phyloP scores from a whole-genome alignment of 2,888 invertebrate genomes.

The Trisateles emortualis region DNA sequence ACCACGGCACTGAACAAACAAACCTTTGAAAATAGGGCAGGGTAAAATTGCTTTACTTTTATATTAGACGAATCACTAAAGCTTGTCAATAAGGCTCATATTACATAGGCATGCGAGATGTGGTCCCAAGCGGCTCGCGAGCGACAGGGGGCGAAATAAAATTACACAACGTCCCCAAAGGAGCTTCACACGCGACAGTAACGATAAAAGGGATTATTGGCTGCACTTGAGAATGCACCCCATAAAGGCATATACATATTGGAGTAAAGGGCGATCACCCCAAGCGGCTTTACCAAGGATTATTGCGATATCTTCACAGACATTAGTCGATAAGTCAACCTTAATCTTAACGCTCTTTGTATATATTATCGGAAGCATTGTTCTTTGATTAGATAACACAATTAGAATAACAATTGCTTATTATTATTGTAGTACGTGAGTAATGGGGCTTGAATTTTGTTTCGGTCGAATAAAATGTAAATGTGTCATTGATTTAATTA shows the following conservation, averaged over 20 bases:
- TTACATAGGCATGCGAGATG: conserved; percentile 58
- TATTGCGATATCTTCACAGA: conserved; percentile 79
- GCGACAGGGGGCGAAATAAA: conserved; percentile 64
- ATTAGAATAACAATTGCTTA: conserved; percentile 17
- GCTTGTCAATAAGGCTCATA: conserved; percentile 54
- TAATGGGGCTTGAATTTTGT: too few species aligned
- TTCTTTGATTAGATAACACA: conserved; percentile 37
- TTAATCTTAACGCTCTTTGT: conserved; percentile 73
- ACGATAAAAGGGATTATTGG: conserved; percentile 79
- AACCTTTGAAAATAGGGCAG: conserved; percentile 18
- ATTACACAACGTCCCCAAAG: conserved; percentile 71
- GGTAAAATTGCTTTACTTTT: conserved; percentile 42
- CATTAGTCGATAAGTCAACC: conserved; percentile 75
- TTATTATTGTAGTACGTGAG: background rate
- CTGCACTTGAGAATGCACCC: conserved; percentile 81
- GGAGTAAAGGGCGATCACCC: conserved; percentile 72
- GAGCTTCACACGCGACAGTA: conserved; percentile 69
- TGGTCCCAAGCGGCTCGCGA: conserved; percentile 57
- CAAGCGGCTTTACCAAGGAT: conserved; percentile 73
- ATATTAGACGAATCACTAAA: conserved; percentile 34
- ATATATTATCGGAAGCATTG: conserved; percentile 42
- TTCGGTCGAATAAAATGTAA: background rate
- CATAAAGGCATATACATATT: conserved; percentile 64
- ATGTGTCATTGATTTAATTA: too few species aligned
- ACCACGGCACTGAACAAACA: conserved; percentile 15